Percentiles rank a stretch among this genome's conserved stretches.
phyloP scores from a whole-genome alignment of 2,113 vertebrate species.

The Caranx ignobilis region DNA sequence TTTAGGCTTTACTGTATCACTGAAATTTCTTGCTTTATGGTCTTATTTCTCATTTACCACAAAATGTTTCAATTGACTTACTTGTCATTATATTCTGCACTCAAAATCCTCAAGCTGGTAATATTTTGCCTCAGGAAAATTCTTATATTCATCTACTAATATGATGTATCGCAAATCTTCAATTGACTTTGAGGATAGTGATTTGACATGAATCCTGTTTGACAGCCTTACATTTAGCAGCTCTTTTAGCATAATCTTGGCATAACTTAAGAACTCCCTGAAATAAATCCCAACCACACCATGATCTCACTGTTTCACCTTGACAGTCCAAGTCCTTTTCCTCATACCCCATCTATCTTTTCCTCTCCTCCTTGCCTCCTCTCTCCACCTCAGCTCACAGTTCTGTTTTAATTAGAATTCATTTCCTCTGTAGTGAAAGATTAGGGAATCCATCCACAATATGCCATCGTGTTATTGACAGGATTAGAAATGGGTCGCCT shows the following conservation, averaged over 20 bases:
- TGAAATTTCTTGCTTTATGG: neutral
- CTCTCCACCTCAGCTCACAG: slow-evolving; percentile 30
- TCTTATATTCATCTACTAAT: neutral
- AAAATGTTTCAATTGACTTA: neutral
- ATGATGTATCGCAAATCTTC: neutral
- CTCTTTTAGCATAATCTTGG: slow-evolving; percentile 7
- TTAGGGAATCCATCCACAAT: slow-evolving; percentile 55
- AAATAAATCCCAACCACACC: slow-evolving; percentile 18
- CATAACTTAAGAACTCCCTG: slow-evolving; percentile 8
- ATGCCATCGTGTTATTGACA: slow-evolving; percentile 56
- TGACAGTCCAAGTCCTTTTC: slow-evolving; percentile 14
- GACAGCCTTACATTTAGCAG: slow-evolving; percentile 23
- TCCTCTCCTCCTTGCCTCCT: slow-evolving; percentile 5
- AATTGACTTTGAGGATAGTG: neutral
- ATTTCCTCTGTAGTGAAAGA: slow-evolving; percentile 62
- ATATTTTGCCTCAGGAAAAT: neutral
- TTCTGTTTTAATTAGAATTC: slow-evolving; percentile 60
- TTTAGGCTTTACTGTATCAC: neutral
- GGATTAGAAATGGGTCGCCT: slow-evolving; percentile 63
- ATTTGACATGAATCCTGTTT: slow-evolving; percentile 14
- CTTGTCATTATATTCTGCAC: neutral
- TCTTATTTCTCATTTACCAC: neutral
- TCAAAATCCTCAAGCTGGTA: neutral
- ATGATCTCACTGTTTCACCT: slow-evolving; percentile 27
- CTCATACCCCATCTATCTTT: slow-evolving; percentile 35